phyloP scores from a whole-genome alignment of 2,888 invertebrate species.

The Oligia latruncula region DNA sequence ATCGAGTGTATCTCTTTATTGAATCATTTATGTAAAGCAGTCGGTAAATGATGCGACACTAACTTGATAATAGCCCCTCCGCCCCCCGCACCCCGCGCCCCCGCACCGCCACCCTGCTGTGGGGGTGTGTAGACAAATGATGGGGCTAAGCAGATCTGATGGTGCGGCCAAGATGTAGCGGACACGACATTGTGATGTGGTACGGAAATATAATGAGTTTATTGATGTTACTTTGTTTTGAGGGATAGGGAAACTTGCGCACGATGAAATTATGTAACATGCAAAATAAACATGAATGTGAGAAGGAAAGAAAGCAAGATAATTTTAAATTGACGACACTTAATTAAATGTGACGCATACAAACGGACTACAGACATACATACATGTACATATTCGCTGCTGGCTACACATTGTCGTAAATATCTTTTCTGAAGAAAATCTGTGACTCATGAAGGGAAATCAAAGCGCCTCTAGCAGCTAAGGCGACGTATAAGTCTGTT shows the following conservation, averaged over 20 bases:
- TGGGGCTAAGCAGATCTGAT: conserved; percentile 64
- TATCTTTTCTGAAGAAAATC: background rate
- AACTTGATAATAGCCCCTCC: conserved; percentile 78
- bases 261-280: background rate
- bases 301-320: background rate
- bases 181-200: conserved; percentile 44
- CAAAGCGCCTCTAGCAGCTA: background rate
- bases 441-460: background rate
- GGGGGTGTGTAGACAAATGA: conserved; percentile 74
- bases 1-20: conserved; percentile 69
- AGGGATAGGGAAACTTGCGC: background rate
- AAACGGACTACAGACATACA: background rate
- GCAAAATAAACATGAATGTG: background rate
- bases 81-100: background rate
- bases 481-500: background rate
- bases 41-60: conserved; percentile 80
- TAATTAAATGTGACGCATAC: background rate
- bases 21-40: conserved; percentile 82
- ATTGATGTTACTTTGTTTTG: conserved; percentile 25
- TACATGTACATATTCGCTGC: background rate
- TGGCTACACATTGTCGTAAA: background rate
- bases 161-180: conserved; percentile 54
- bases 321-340: too few relatives aligned
- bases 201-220: conserved; percentile 51
- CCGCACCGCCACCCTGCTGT: conserved; percentile 9